These are phyloP conservation scores for Ceratina calcarata DNA, from an alignment of 1,140 invertebrate species.

Conservation along the genomic window DNA sequence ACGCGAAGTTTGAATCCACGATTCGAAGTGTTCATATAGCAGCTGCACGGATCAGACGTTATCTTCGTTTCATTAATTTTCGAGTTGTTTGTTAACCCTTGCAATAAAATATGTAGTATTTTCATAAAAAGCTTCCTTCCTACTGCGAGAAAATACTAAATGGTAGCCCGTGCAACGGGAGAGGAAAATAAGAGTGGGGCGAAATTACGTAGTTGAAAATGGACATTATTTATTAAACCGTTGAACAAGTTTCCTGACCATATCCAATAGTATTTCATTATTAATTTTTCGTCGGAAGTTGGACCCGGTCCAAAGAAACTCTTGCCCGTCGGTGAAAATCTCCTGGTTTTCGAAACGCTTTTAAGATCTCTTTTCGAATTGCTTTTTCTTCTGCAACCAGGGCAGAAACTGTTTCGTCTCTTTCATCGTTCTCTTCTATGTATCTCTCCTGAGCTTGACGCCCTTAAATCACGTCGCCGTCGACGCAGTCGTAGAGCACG, in stretches of 20 bases:
- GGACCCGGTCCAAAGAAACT: neutral
- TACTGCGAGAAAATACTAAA: neutral
- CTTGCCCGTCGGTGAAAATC: neutral
- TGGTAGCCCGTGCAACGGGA: neutral
- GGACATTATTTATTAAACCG: conserved; percentile 31
- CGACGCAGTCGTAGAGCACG: no score
- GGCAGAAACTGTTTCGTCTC: neutral
- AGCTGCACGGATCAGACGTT: neutral
- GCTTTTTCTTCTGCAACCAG: neutral
- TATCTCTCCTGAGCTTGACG: neutral
- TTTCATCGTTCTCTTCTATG: neutral
- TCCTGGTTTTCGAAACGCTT: conserved; percentile 22
- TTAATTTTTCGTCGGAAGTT: conserved; percentile 23
- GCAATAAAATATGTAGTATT: neutral
- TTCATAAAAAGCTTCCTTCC: neutral
- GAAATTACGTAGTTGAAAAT: conserved; percentile 12
- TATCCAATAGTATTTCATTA: conserved; percentile 27
- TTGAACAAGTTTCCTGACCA: conserved; percentile 4
- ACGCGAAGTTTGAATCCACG: neutral
- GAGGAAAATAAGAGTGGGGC: neutral
- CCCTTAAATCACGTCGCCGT: neutral
- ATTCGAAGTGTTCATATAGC: neutral
- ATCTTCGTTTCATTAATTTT: neutral
- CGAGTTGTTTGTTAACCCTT: neutral
- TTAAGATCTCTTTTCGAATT: conserved; percentile 20